phyloP scores from a whole-genome alignment of 2,888 invertebrate genomes.

The Plutella xylostella region DNA sequence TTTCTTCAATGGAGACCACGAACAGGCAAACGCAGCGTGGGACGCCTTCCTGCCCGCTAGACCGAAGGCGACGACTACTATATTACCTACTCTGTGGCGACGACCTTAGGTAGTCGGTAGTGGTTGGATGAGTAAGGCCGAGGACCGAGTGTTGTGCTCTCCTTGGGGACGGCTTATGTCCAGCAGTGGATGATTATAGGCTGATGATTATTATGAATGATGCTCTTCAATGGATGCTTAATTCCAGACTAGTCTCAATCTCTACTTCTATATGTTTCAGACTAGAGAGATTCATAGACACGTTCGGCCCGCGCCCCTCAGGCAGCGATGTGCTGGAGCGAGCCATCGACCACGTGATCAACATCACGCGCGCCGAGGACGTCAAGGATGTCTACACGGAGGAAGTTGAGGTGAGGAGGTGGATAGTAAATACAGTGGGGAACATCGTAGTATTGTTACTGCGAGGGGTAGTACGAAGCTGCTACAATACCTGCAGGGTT shows the following conservation, averaged over 20 bases:
- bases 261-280: slow-evolving; percentile 27
- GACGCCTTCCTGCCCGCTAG: no score
- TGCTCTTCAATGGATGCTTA: background rate
- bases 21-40: no score
- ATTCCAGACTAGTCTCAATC: background rate
- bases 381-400: slow-evolving; percentile 77
- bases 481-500: no score
- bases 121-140: background rate
- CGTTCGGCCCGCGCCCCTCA: slow-evolving; percentile 73
- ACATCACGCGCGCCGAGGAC: slow-evolving; percentile 39
- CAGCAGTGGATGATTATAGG: background rate
- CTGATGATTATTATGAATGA: background rate
- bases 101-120: no score
- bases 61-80: no score
- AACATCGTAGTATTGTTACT: no score
- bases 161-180: background rate
- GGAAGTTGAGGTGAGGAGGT: slow-evolving; percentile 55
- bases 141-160: background rate
- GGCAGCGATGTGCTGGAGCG: slow-evolving; percentile 74
- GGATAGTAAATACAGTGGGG: no score
- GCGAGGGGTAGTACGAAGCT: no score
- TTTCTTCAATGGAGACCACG: no score
- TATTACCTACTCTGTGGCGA: no score
- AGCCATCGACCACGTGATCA: slow-evolving; percentile 75
- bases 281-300: slow-evolving; percentile 55